A percentile compares a stretch with the other conserved stretches of the same genome.
phyloP scores from a whole-genome alignment of 30 jellyfish, hydroid and myxozoan genomes.

The Hydractinia echinata region DNA sequence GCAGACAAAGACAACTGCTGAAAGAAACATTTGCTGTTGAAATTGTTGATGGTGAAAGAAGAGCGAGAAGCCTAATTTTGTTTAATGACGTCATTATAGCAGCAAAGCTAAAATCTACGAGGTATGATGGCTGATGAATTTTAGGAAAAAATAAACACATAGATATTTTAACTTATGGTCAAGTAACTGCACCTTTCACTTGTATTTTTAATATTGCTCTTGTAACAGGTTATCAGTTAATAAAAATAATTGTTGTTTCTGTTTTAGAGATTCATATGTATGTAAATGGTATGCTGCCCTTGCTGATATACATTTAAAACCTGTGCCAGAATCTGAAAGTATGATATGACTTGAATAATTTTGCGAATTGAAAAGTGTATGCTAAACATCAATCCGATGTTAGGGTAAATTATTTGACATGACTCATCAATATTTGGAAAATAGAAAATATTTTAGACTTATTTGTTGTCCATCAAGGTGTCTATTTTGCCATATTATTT shows the following conservation, averaged over 20 bases:
- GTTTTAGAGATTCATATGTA: conserved; percentile 69
- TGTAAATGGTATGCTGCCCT: conserved; percentile 91
- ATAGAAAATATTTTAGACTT: background rate
- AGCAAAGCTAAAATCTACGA: conserved; percentile 77
- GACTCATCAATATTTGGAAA: background rate
- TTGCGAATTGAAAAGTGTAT: background rate
- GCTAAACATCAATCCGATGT: background rate
- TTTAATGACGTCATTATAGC: conserved; percentile 84
- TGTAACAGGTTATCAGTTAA: too few relatives aligned
- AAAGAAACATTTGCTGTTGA: conserved; percentile 93
- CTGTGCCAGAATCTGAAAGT: conserved; percentile 73
- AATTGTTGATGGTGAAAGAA: conserved; percentile 87
- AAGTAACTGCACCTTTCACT: too few relatives aligned
- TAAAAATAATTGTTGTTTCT: too few relatives aligned
- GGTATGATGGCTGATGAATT: conserved; percentile 40
- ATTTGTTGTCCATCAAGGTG: too few relatives aligned
- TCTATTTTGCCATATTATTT: too few relatives aligned
- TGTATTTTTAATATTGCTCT: too few relatives aligned
- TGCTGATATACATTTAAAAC: conserved; percentile 73
- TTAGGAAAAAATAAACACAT: too few relatives aligned
- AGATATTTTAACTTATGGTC: too few relatives aligned
- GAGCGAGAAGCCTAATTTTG: conserved; percentile 67
- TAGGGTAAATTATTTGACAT: too few relatives aligned
- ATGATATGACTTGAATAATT: background rate
- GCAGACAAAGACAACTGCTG: conserved; percentile 81